A percentile compares a stretch with the other conserved stretches of the same genome.
Evolutionary conservation across 1,140 invertebrate species (phyloP).

Genomic region (Idris sp.): DNA sequence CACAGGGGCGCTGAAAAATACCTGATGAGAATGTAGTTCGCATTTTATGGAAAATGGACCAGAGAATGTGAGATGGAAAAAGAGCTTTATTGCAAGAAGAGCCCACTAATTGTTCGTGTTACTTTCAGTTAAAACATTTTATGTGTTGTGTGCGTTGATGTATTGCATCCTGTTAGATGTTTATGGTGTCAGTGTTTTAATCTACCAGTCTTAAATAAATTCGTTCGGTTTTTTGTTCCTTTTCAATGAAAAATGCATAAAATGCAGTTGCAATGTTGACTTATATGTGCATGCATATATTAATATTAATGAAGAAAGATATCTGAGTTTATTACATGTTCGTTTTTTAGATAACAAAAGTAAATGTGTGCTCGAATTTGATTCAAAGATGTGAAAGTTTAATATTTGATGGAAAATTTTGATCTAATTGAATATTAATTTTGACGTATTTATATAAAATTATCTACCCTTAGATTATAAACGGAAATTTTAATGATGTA

Average conservation of each 20-base stretch:
- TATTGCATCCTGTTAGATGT: conserved; percentile 4
- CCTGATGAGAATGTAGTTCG: background rate
- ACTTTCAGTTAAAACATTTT: conserved; percentile 11
- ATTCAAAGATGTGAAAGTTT: too few relatives aligned
- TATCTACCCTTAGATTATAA: too few relatives aligned
- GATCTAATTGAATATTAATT: too few relatives aligned
- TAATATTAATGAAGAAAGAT: too few relatives aligned
- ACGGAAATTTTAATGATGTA: too few relatives aligned
- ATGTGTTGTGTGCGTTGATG: conserved; percentile 3
- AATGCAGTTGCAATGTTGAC: conserved; percentile 1
- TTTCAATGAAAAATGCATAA: conserved; percentile 8
- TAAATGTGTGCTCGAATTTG: too few relatives aligned
- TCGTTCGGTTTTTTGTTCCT: too few relatives aligned
- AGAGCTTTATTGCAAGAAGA: conserved; percentile 2
- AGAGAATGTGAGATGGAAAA: conserved; percentile 2
- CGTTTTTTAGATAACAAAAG: too few relatives aligned
- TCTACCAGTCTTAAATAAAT: background rate
- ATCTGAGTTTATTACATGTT: too few relatives aligned
- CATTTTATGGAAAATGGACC: conserved; percentile 4
- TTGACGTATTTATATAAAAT: too few relatives aligned
- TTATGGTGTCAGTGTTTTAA: conserved; percentile 1
- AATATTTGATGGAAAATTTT: too few relatives aligned
- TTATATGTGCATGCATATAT: background rate
- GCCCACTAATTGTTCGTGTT: conserved; percentile 5
- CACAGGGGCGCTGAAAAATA: background rate